A percentile compares a stretch with the other conserved stretches of the same genome.
phyloP scores from a whole-genome alignment of 2,888 invertebrate species.

The Teleogryllus oceanicus region DNA sequence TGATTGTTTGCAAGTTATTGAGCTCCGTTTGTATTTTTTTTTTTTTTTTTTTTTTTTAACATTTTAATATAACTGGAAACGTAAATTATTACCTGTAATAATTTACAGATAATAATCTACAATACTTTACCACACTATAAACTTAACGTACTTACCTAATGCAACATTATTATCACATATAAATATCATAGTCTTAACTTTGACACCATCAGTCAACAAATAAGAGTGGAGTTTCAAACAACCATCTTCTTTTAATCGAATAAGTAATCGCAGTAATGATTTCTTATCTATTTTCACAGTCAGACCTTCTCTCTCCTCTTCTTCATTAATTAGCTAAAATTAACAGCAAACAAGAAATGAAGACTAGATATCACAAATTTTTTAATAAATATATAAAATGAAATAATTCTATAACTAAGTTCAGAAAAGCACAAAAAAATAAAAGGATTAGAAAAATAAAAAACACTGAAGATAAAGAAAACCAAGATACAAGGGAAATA shows the following conservation, averaged over 20 bases:
- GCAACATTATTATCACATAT: constrained; percentile 54
- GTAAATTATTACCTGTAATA: too few relatives aligned
- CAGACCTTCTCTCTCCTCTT: constrained; percentile 56
- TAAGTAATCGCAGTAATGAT: constrained; percentile 59
- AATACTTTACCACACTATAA: background rate
- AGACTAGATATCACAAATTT: constrained; percentile 47
- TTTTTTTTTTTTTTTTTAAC: too few relatives aligned
- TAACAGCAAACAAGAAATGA: constrained; percentile 50
- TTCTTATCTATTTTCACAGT: constrained; percentile 60
- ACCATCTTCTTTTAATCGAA: constrained; percentile 56
- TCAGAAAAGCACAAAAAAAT: too few relatives aligned
- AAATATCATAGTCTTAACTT: constrained; percentile 51
- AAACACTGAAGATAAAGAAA: too few relatives aligned
- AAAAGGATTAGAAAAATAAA: too few relatives aligned
- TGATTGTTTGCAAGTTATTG: too few relatives aligned
- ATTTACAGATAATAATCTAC: background rate
- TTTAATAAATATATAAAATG: too few relatives aligned
- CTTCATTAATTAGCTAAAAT: constrained; percentile 51
- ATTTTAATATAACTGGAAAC: too few relatives aligned
- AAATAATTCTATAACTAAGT: too few relatives aligned
- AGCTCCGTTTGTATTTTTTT: too few relatives aligned
- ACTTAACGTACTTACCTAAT: constrained; percentile 38
- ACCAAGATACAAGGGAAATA: too few relatives aligned
- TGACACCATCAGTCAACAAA: constrained; percentile 49
- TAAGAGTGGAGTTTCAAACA: constrained; percentile 54